Base-by-base conservation (phyloP, 2,797 vertebrate genomes). In the Sebastes itinus region DNA sequence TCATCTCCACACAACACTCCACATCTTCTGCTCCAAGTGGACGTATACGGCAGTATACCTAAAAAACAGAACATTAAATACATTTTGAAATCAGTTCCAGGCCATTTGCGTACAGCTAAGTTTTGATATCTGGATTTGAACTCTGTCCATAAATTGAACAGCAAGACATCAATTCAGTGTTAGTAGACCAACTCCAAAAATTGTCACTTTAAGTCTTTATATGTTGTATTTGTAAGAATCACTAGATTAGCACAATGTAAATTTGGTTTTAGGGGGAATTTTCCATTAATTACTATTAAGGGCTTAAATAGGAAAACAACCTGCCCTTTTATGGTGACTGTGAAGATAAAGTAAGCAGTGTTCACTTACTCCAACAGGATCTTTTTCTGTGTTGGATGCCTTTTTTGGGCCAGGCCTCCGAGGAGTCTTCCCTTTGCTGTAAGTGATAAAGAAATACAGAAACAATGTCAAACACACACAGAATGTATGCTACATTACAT, bases 31-130 rank as follows among this genome's bases (percentile, higher is more conserved):
- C 55, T 83, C 95, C 93, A 18, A 97, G 96, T 0, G 98, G 98
- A 16, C 98, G 96, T 78, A 98, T 97, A 23, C 98, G 96, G 49
- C 98, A 99, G 92, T 98, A 99, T 2, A 99, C 97, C 98, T 99
- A 73, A 6, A 72, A 52, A 52, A 52, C 49, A 52, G 20, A n/a
- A n/a, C 49, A 52, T 52, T 20, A 52, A 20, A 52, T n/a, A 52
- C 2, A 52, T 52, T n/a, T n/a, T 52, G 7, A 52, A 52, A 52
- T 52, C 49, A 52, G 49, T 52, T 52, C 20, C 8, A n/a, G 49
- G 49, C 49, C 20, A 52, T n/a, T 52, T 52, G 20, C 20, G 8
- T 52, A 52, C 49, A 52, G 20, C 49, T 52, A 20, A n/a, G 20
- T 52, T 52, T 52, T 52, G 20, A 52, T n/a, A 52, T 52, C 20